Evolutionary conservation across 2,888 invertebrate genomes (phyloP).

Genomic region (Monopis laevigella): DNA sequence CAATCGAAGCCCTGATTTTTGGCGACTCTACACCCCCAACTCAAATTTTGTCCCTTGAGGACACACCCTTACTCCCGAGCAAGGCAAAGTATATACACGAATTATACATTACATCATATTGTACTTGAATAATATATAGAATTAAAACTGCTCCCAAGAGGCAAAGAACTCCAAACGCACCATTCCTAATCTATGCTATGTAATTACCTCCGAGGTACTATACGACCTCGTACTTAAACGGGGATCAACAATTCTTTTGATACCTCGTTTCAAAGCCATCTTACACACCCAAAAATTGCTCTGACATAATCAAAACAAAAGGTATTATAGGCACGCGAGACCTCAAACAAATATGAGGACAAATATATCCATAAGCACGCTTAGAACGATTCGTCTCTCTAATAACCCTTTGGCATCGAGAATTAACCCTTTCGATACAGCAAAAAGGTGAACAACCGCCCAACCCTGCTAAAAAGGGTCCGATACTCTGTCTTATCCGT

Average conservation of each 20-base stretch:
- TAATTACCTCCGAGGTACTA: conserved; percentile 4
- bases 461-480: conserved; percentile 41
- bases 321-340: conserved; percentile 44
- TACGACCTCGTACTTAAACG: conserved; percentile 1
- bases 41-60: conserved; percentile 47
- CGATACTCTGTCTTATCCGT: conserved; percentile 27
- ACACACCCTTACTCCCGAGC: conserved; percentile 32
- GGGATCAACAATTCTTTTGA: conserved; percentile 11
- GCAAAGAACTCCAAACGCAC: conserved; percentile 1
- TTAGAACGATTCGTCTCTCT: conserved; percentile 30
- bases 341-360: conserved; percentile 35
- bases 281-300: conserved; percentile 9
- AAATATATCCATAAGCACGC: conserved; percentile 37
- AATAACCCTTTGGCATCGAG: conserved; percentile 45
- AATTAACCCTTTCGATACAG: conserved; percentile 59
- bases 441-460: conserved; percentile 53
- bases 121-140: conserved; percentile 39
- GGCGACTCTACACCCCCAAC: conserved; percentile 33
- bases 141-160: conserved; percentile 37
- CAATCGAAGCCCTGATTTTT: conserved; percentile 40
- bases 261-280: conserved; percentile 7
- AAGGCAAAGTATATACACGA: conserved; percentile 27
- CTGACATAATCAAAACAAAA: conserved; percentile 34
- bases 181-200: conserved; percentile 7
- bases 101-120: conserved; percentile 34